Evolutionary conservation across 2,888 invertebrate species (phyloP).

Genomic region (Xestobium rufovillosum): DNA sequence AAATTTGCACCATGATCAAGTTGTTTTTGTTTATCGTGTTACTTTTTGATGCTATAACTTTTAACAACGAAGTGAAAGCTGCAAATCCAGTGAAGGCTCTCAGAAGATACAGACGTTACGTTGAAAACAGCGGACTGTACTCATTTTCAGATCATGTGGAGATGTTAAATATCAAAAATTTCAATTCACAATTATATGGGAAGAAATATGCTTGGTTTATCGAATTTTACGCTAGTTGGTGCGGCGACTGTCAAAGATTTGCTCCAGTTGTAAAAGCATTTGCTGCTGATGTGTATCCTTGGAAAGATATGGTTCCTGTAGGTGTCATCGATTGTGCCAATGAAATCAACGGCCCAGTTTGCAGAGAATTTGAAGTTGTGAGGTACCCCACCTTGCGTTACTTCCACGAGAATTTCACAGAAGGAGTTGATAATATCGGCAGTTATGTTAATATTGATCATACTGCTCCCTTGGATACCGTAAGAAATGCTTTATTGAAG

Average conservation of each 20-base stretch:
- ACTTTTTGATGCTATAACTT: not conserved
- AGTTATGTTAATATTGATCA: too few relatives aligned
- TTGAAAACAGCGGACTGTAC: not conserved
- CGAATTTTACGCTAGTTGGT: constrained; percentile 93
- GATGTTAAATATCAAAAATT: not conserved
- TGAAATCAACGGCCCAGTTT: not conserved
- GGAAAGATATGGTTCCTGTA: constrained; percentile 66
- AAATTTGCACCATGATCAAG: not conserved
- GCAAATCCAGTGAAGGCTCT: too few relatives aligned
- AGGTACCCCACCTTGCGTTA: not conserved
- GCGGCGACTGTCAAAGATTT: constrained; percentile 88
- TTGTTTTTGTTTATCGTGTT: not conserved
- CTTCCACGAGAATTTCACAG: constrained; percentile 1
- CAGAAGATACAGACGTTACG: not conserved
- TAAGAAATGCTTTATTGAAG: too few relatives aligned
- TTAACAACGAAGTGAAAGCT: not conserved
- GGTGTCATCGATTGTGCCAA: constrained; percentile 79
- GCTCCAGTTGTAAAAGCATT: constrained; percentile 81
- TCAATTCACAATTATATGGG: not conserved
- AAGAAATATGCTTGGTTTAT: constrained; percentile 1
- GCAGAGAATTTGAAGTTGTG: not conserved
- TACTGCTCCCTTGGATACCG: too few relatives aligned
- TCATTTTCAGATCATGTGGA: not conserved
- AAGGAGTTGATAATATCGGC: too few relatives aligned
- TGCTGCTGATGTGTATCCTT: constrained; percentile 54